Base-by-base conservation (phyloP, 1,140 invertebrate genomes). In the Zaprionus ornatus region DNA sequence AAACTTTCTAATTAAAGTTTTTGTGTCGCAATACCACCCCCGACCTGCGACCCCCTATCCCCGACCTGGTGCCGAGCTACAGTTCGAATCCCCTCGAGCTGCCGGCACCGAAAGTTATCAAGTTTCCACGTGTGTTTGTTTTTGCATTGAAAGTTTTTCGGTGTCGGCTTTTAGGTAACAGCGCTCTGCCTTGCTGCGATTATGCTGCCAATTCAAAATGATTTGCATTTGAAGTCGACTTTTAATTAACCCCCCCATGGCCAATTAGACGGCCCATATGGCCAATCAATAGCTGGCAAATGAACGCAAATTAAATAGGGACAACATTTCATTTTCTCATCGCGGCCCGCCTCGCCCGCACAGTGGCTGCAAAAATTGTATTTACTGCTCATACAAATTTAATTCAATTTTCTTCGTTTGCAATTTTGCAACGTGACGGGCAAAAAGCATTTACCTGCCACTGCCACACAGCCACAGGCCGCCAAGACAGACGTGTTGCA, bases 1-100 rank as follows among this genome's bases (percentile, higher is more conserved):
- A 88, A 88, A 88, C 84, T 88, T 88, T 88, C 81, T 88, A 88
- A 88, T 88, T 88, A 88, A 88, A 85, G 73, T 75, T 75, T 74
- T 75, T 75, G 73, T 75, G 25, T 25, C 25, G 61, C 61, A 55
- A 63, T 64, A 63, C n/a, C n/a, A 29, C 27, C 29, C 4, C 57
- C 25, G 32, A n/a, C n/a, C n/a, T n/a, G n/a, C n/a, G 21, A 56
- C 42, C 13, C 35, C 32, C 59, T 19, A 17, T 19, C 5, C 32
- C 6, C n/a, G 29, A 32, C 9, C 29, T 9, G 29, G 9, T 29
- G 40, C 21, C 32, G n/a, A n/a, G 7, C 56, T 13, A 13, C 5
- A 23, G 13, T 37, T 21, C 42, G 17, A 52, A 55, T 21, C 29
- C 15, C 19, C 25, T 6, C 13, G 17, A 42, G 42, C 37, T 71